Base-by-base conservation (phyloP, 2,797 vertebrate species). In the Xiphorhynchus erythropygius region DNA sequence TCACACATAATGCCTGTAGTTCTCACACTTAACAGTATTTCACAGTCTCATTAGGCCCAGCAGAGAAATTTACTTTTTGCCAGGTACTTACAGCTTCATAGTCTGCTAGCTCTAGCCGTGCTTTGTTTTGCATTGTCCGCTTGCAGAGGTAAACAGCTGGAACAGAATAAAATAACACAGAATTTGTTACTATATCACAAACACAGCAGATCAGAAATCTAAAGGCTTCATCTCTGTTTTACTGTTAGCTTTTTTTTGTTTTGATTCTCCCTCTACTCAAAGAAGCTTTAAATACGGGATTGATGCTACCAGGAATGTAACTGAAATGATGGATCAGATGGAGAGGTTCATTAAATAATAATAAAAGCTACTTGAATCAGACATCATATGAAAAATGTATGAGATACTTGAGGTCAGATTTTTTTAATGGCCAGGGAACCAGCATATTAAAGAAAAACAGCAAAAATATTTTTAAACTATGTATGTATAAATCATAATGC, bases 101-200 rank as follows among this genome's bases (percentile, higher is more conserved):
- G 97, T 99, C 99, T 82, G 99, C 99, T 74, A 99, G 98, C 97
- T 99, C 99, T 97, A 99, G 98, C 87, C 99, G 98, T 65, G 99
- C 99, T 98, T 99, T 99, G 97, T 99, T 99, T 98, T 99, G 99
- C 99, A 99, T 99, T 97, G 99, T 99, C 98, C 99, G 98, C 98
- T 99, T 99, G 98, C 99, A 99, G 98, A 99, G 99, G 98, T 99
- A 99, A 98, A 99, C 99, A 73, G 99, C 99, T 99, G 97, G 93
- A 97, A 97, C 70, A 87, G 76, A 95, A 87, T 11, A 87, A 96
- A 91, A 81, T 42, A 87, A 92, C 57, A 90, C 11, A 75, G 41
- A 86, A 96, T 90, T 96, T 96, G 42, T 57, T 65, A 53, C 60
- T 19, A 41, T 87, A 27, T 89, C 73, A 87, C n/a, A 90, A 87